Evolutionary conservation across 2,113 vertebrate species (phyloP), one percentile per base, ranked within the genome.

Genomic region (Pandion haliaetus): DNA sequence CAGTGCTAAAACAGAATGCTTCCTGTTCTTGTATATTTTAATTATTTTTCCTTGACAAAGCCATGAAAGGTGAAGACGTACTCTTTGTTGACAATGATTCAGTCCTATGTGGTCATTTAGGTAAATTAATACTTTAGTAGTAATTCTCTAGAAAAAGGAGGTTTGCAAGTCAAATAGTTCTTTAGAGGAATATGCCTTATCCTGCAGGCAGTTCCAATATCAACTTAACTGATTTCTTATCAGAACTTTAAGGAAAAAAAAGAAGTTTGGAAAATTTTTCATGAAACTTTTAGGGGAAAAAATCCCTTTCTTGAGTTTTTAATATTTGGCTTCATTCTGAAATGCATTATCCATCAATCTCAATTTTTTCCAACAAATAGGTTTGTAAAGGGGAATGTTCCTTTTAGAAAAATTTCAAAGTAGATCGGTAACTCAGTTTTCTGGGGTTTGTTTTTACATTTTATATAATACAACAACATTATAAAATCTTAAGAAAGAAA

Each of bases 141-240:
- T 54, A 92, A 80, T 96, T 97, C 88, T 89, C 90, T 76, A 70
- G 76, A 85, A 92, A 92, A 62, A 63, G 78, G 61, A 79, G 67
- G 34, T 82, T 97, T 72, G 82, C 40, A 65, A 92, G 54, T 89
- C 20, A 84, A 82, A 72, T 28, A 86, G 24, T 90, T 96, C 88
- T 93, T 80, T 88, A 83, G 89, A 96, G 78, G 40, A 50, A 76
- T 89, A 52, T 82, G 57, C 36, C 62, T 87, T 90, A 36, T 72
- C 14, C 55, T 58, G 80, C 62, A 87, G 38, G 42, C 61, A 88
- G 62, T 80, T 83, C 42, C 17, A 62, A 32, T 28, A 44, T 42
- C 55, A 89, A 9, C n/a, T 49, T 69, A 47, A 61, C 32, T 34
- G 31, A 28, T 47, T 89, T 86, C 17, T 82, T 38, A 47, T 25